Percentiles rank a stretch among this genome's conserved stretches.
Conservation (phyloP, 2,888 invertebrate genomes). For the Eremobia ochroleuca region DNA sequence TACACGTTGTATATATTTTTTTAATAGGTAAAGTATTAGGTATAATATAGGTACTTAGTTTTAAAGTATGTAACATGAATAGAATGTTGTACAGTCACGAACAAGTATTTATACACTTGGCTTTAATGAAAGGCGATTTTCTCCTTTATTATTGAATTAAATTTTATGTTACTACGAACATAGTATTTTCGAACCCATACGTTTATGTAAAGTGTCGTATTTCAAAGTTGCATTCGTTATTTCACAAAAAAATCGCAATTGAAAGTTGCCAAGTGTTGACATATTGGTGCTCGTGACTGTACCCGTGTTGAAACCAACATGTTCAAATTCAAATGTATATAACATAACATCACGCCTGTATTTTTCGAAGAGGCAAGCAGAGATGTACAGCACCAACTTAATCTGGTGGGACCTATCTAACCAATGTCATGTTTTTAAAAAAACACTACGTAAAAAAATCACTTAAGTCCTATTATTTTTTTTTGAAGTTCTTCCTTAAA, state of each 20-base stretch:
- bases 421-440: neutral
- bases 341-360: neutral
- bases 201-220: no score
- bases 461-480: neutral
- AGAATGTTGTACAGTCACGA: no score
- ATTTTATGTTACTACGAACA: no score
- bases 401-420: neutral
- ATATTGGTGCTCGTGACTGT: no score
- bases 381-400: neutral
- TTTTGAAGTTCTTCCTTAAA: neutral
- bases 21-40: neutral
- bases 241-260: no score
- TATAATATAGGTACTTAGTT: slow-evolving; percentile 8
- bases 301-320: slow-evolving; percentile 34
- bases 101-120: no score
- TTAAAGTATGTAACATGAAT: slow-evolving; percentile 7
- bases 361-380: neutral
- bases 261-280: no score
- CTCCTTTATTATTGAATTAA: no score
- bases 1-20: no score
- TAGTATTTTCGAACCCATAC: no score
- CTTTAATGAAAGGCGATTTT: no score
- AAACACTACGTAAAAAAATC: neutral
- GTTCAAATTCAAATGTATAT: neutral
- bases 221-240: no score